Base-by-base conservation (phyloP, 2,888 invertebrate species). In the Temnothorax ravouxi region DNA sequence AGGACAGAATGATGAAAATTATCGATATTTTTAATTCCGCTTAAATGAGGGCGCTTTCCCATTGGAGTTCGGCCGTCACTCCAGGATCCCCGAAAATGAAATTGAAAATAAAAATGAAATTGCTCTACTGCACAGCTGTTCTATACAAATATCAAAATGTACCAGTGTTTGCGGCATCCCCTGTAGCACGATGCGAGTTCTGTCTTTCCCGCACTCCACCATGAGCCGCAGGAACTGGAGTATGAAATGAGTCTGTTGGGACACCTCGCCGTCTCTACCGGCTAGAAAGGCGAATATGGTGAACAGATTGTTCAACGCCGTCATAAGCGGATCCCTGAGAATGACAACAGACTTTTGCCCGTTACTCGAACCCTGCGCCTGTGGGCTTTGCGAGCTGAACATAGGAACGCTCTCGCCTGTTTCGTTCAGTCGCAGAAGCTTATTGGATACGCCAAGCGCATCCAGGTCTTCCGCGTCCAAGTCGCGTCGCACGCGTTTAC, bases 201-300 rank as follows among this genome's bases (percentile, higher is more conserved):
- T 96, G 72, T 97, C 97, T 75, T 97, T 96, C 0, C 98, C 98
- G 94, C 97, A 97, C 90, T 97, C 97, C 0, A 98, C 98, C 66
- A 97, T 95, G 86, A 97, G 96, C 72, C 97, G 96, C 52, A 98
- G 95, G 92, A 98, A 97, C 92, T 98, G 97, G 90, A 97, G 96
- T 80, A 98, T 97, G 93, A 98, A 98, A 93, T 97, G 97, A 0
- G 98, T 97, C 93, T 98, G 97, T 74, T 98, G 97, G 0, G 98
- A 97, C 0, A 98, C 96, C 91, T 97, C 97, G n/a, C 98, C 97
- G 81, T 97, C 97, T 91, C 96, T 96, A 2, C 96, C 96, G 61
- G 96, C 97, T 74, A 97, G 95, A 88, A 97, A 96, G 44, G 97
- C 96, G 91, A 98, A 97, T 47, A 97, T 96, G 84, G 96, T 96